Base-by-base conservation (phyloP, 2,113 vertebrate genomes). In the Myxocyprinus asiaticus region DNA sequence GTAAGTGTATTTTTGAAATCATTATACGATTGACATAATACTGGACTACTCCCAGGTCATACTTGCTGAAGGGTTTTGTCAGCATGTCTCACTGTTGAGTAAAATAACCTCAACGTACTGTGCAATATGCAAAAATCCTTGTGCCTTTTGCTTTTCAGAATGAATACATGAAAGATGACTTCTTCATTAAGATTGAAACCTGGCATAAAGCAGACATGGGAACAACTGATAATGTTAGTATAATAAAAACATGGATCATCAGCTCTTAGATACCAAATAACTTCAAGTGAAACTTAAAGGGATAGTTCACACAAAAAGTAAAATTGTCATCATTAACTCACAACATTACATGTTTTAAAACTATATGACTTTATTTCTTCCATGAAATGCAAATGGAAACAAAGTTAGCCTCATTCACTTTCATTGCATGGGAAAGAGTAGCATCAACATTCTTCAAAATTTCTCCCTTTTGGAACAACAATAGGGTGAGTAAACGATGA, bases 171-270 rank as follows among this genome's bases (percentile, higher is more conserved):
- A 90, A 90, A 78, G 89, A 88, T 74, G 86, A 81, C 71, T 88
- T 90, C 79, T 89, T 92, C 65, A 87, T 90, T 78, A 91, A 89
- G 79, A 91, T 90, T 48, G 88, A 90, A 77, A 90, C 89, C 5
- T 89, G 89, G 88, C 88, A 90, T 75, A 90, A 89, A 82, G 86
- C 88, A 0, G 90, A 89, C 83, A 81, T 86, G 63, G 88, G 85
- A 11, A 85, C 82, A 61, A 82, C 86, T 55, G 85, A 87, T 15
- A 91, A 92, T 45, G 90, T 91, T 68, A 90, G 89, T 76, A 10
- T 55, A 63, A 9, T 33, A 11, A 3, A 42, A 1, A 33, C 3
- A 33, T 33, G 22, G 22, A 33, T 33, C 22, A 33, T 33, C 5
- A 9, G 61, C 9, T 33, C 22, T 1, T 33, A 33, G 22, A 33